Evolutionary conservation across 2,888 invertebrate genomes (phyloP), one percentile per base, ranked within the genome.

Genomic region (Zeuzera pyrina): DNA sequence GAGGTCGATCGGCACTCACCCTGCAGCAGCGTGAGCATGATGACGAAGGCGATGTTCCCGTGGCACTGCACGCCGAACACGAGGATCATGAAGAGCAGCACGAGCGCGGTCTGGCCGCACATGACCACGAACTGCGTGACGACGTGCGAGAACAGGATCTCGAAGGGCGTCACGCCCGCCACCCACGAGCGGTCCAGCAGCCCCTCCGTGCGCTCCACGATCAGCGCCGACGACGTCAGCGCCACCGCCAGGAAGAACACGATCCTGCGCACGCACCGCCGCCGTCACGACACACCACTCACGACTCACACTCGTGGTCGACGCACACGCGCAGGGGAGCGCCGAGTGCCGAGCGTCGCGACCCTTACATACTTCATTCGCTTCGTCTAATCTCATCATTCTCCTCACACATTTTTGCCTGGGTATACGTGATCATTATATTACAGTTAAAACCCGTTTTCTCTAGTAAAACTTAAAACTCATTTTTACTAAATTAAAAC

Each of bases 211-310:
- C 94, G 87, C 67, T 95, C 95, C 55, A 94, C 93, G 50, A 95
- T 95, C 44, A 96, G 85, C 2, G 94, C 94, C 1, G 97, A 92
- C 0, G 97, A 95, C 2, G 97, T 97, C 41, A 97, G 74, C 0
- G 97, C 97, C 5, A 97, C 95, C 30, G 97, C 96, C 85, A 97
- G 87, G 88, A 97, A 96, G 86, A 96, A 97, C 2, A 96, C 96
- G 71, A 97, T 96, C 24, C 96, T 97, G 81, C 7, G n/a, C n/a
- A n/a, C n/a, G n/a, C n/a, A n/a, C n/a, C n/a, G n/a, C n/a, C n/a
- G n/a, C 5, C 19, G 8, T 19, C 19, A 19, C 19, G 19, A 19
- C 19, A 19, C 19, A 19, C 19, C n/a, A n/a, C n/a, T n/a, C n/a
- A n/a, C n/a, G n/a, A n/a, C n/a, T n/a, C n/a, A n/a, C n/a, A n/a